Base-by-base conservation (phyloP, 1,140 invertebrate species). In the Pantala flavescens region DNA sequence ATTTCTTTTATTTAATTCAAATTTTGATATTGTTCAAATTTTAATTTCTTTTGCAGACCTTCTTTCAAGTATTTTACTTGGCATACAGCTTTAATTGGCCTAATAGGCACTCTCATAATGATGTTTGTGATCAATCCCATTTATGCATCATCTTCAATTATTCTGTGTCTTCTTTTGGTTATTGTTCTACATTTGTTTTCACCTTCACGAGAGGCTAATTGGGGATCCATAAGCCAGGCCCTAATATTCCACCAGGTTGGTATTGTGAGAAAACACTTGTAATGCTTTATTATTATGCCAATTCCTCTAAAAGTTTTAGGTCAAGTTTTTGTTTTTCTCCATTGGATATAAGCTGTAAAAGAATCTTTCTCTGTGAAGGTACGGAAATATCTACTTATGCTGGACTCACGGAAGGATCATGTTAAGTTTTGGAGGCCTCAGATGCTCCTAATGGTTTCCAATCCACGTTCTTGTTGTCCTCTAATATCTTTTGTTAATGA, bases 361-460 rank as follows among this genome's bases (percentile, higher is more conserved):
- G n/a, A n/a, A n/a, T n/a, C n/a, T n/a, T n/a, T 36, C 28, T 36
- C 9, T 36, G 81, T 82, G 71, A 78, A 91, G 90, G 94, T 98
- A 0, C 86, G 98, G 63, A 99, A 99, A 83, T 99, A 99, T 83
- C 85, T 99, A 7, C 82, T 99, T 0, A 89, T 99, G 81, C 83
- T 99, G 79, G 98, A 99, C 83, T 92, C 92, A 2, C 87, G 98
- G 7, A 98, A 99, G 78, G 94, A 98, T 81, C 98, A 99, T 82
- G 96, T 99, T 0, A 99, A 99, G 84, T 99, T 97, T 83, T 99
- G 98, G 98, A 84, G 98, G 28, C 98, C 98, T 0, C 98, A 99
- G 85, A 94, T 99, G 82, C 82, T 99, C 12, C 83, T 99, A 0
- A 86, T 99, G 82, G 91, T 99, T 7, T 89, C 92, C 0, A 96